These are phyloP conservation scores for Parazoanthus swiftii DNA, from an alignment of 92 coral and sea anemone species.

Conservation along the genomic window DNA sequence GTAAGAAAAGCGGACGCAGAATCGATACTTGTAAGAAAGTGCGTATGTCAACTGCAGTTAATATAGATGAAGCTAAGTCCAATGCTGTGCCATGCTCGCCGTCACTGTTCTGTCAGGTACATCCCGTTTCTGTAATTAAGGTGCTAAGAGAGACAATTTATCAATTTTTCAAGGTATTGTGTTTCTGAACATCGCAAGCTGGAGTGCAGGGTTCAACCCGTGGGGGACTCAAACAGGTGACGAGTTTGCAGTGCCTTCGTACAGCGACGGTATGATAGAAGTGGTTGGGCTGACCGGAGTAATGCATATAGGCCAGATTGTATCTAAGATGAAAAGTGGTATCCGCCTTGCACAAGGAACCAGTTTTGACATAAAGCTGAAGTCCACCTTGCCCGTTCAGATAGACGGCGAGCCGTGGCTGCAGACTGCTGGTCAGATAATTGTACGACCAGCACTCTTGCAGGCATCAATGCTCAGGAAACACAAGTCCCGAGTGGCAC, in stretches of 20 bases:
- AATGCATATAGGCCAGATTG: slow-evolving; percentile 88
- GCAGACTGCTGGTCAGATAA: slow-evolving; percentile 79
- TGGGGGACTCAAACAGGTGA: slow-evolving; percentile 90
- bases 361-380: slow-evolving; percentile 72
- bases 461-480: slow-evolving; percentile 48
- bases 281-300: slow-evolving; percentile 88
- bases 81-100: neutral
- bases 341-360: slow-evolving; percentile 78
- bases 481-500: neutral
- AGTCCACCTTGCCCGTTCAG: slow-evolving; percentile 86
- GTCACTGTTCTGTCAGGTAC: neutral
- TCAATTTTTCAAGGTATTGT: slow-evolving; percentile 78
- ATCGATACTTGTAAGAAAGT: neutral
- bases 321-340: slow-evolving; percentile 81
- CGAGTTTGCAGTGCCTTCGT: slow-evolving; percentile 49
- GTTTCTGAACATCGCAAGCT: slow-evolving; percentile 75
- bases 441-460: slow-evolving; percentile 72
- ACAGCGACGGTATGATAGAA: slow-evolving; percentile 73
- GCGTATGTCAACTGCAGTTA: neutral
- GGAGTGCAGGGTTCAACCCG: slow-evolving; percentile 85
- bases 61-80: neutral
- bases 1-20: neutral
- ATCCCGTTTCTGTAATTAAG: slow-evolving; percentile 9
- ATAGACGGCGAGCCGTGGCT: slow-evolving; percentile 94
- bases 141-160: slow-evolving; percentile 61